Conservation (phyloP, 2,888 invertebrate genomes). For the Ophion slaviceki region DNA sequence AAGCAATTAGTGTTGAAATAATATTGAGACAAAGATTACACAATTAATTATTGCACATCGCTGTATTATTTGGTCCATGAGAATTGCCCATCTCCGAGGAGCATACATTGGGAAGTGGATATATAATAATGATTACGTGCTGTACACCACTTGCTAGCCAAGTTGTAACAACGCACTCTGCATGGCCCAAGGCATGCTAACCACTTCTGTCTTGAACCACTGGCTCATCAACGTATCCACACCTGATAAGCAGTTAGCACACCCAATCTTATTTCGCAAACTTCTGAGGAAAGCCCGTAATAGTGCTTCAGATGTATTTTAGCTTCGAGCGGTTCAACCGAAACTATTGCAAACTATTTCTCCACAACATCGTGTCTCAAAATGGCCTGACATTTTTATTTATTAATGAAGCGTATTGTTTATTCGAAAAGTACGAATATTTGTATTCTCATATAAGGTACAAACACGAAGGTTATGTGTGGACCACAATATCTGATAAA, state of each 20-base stretch:
- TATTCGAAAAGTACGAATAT: too few relatives aligned
- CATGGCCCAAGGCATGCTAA: conserved; percentile 77
- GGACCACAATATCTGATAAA: too few relatives aligned
- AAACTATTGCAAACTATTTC: conserved; percentile 36
- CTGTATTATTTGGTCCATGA: conserved; percentile 35
- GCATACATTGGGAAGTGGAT: conserved; percentile 69
- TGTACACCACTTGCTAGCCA: conserved; percentile 67
- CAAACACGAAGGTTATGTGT: too few relatives aligned
- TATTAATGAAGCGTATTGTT: too few relatives aligned
- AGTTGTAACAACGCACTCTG: conserved; percentile 77
- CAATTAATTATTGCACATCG: background rate
- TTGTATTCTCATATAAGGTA: too few relatives aligned
- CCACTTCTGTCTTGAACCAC: conserved; percentile 78
- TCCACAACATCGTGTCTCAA: background rate
- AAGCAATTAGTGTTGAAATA: background rate
- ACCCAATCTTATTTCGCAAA: conserved; percentile 63
- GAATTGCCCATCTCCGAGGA: conserved; percentile 16
- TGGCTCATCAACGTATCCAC: conserved; percentile 71
- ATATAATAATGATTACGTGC: conserved; percentile 78
- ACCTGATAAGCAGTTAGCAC: conserved; percentile 47
- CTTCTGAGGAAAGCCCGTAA: conserved; percentile 70
- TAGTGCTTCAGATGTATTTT: conserved; percentile 59
- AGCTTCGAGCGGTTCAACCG: conserved; percentile 32
- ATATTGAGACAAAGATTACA: conserved; percentile 7
- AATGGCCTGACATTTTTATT: too few relatives aligned